These are phyloP conservation scores for Drosophila affinis DNA, from an alignment of 2,888 invertebrate species.

Conservation along the genomic window DNA sequence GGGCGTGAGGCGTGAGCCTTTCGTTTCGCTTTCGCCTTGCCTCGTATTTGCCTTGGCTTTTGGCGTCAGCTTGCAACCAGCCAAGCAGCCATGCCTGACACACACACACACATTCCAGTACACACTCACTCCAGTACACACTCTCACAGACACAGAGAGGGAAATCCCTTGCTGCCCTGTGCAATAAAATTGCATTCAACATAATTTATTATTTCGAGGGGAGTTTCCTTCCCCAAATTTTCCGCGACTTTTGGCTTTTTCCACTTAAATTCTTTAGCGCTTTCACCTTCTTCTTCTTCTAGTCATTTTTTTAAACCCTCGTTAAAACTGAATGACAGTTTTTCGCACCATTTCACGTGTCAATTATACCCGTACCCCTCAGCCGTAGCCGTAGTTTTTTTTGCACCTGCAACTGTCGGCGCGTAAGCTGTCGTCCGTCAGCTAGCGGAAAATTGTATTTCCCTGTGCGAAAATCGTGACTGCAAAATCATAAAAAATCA, in stretches of 20 bases:
- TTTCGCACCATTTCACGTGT: conserved; percentile 43
- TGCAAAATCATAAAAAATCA: conserved; percentile 8
- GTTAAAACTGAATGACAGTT: conserved; percentile 33
- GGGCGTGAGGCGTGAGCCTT: too few species aligned
- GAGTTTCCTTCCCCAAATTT: conserved; percentile 1
- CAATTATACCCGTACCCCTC: conserved; percentile 13
- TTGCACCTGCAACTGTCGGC: conserved; percentile 18
- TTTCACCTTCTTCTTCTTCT: conserved; percentile 10
- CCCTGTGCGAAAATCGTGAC: conserved; percentile 14
- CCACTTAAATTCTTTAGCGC: conserved; percentile 18
- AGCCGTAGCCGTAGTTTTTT: conserved; percentile 2
- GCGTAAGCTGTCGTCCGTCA: conserved; percentile 35
- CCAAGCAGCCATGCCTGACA: background rate
- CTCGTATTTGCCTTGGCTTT: conserved; percentile 37
- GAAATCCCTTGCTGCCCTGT: conserved; percentile 28
- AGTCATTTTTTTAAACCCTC: conserved; percentile 19
- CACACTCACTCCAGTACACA: too few species aligned
- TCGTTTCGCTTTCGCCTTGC: conserved; percentile 5
- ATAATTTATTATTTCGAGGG: conserved; percentile 59
- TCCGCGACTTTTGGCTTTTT: conserved; percentile 8
- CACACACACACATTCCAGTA: conserved; percentile 3
- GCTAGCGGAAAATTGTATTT: conserved; percentile 40
- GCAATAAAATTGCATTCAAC: conserved; percentile 53
- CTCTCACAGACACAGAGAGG: background rate
- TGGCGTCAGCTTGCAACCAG: conserved; percentile 31